phyloP scores from a whole-genome alignment of 2,113 vertebrate genomes.

The Thinocorus orbignyianus region DNA sequence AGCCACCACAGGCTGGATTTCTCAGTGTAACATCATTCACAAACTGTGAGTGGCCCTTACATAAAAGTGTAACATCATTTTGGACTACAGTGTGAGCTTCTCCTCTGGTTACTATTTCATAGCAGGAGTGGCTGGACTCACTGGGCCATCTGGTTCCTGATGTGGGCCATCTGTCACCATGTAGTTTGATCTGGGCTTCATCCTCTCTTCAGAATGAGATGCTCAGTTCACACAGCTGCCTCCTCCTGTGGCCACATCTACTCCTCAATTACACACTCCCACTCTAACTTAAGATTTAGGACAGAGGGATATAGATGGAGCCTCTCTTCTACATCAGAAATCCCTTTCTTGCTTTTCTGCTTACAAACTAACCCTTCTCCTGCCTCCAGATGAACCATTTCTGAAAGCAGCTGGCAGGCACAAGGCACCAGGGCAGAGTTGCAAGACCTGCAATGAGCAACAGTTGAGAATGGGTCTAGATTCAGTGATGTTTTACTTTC shows the following conservation, averaged over 20 bases:
- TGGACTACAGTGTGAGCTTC: not conserved
- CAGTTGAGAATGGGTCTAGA: not conserved
- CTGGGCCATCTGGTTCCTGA: conserved; percentile 25
- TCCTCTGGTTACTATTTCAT: not conserved
- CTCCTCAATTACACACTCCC: not conserved
- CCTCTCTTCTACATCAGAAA: not conserved
- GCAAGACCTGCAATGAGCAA: not conserved
- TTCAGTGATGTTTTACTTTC: not conserved
- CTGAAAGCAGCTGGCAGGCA: not conserved
- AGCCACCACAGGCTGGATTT: not conserved
- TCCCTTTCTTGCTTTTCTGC: not conserved
- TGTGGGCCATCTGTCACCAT: not conserved
- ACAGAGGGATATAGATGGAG: not conserved
- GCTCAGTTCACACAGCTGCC: conserved; percentile 22
- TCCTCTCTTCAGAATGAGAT: not conserved
- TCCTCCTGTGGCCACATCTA: not conserved
- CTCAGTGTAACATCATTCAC: not conserved
- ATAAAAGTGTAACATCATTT: not conserved
- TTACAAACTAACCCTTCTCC: not conserved
- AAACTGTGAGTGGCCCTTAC: not conserved
- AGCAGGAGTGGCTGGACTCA: not conserved
- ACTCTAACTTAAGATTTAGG: not conserved
- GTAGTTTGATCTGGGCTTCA: not conserved
- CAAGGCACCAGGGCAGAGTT: not conserved
- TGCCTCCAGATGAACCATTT: not conserved